Evolutionary conservation across 2,113 vertebrate species (phyloP).

Genomic region (Beaufortia kweichowensis): DNA sequence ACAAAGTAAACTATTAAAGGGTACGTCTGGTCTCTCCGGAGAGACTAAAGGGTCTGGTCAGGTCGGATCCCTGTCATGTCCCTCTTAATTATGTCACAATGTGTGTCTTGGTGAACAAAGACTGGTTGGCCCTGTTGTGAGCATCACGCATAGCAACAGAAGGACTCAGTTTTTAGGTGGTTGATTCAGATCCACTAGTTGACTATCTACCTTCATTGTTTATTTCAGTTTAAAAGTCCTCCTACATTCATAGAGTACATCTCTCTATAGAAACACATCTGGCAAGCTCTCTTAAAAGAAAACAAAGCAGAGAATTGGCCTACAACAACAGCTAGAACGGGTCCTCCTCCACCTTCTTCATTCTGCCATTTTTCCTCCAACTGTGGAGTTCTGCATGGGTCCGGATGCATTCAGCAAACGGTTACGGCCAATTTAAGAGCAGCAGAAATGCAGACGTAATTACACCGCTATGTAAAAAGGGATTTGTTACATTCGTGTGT

Average conservation of each 20-base stretch:
- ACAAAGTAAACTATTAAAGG: too few relatives aligned
- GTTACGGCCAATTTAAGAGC: background rate
- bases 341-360: background rate
- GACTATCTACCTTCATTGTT: conserved; percentile 28
- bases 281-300: background rate
- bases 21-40: background rate
- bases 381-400: background rate
- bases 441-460: background rate
- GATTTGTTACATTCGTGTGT: background rate
- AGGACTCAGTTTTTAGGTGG: conserved; percentile 2
- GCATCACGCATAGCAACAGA: background rate
- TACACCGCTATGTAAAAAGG: background rate
- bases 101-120: background rate
- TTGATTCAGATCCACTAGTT: conserved; percentile 9
- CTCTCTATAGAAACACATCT: background rate
- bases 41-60: background rate
- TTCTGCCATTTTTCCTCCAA: background rate
- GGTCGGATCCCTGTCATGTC: background rate
- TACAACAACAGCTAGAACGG: background rate
- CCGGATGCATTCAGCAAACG: background rate
- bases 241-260: conserved; percentile 1
- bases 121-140: conserved; percentile 16
- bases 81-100: conserved; percentile 8
- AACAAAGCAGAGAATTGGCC: background rate
- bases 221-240: conserved; percentile 1